Base-by-base conservation (phyloP, 2,113 vertebrate genomes). In the Neomonachus schauinslandi region DNA sequence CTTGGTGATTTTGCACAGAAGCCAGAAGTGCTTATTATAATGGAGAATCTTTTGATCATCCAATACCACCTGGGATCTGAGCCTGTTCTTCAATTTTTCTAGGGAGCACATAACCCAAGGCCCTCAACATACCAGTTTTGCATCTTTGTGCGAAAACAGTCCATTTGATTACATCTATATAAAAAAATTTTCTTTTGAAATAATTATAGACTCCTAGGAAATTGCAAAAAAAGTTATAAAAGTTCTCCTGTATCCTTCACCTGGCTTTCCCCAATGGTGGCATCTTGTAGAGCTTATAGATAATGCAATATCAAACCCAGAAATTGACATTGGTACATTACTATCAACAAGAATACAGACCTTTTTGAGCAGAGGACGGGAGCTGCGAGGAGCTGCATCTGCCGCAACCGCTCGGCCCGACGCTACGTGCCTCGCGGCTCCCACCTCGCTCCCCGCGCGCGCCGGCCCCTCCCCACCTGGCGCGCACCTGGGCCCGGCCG, bases 1-100 rank as follows among this genome's bases (percentile, higher is more conserved):
- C 71, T 95, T 95, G 33, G 77, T 96, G 81, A 91, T 90, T 96
- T 96, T 94, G 16, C n/a, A 91, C 28, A 83, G 22, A 93, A 88
- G 19, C 39, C n/a, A 87, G 18, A 84, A 96, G 18, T 81, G 51
- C 42, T 74, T 55, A 71, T 36, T 95, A 55, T 74, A 76, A 93
- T 83, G 67, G n/a, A 87, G 49, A n/a, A 1, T 88, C 31, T 93
- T 95, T 53, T n/a, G 15, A 76, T 96, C 39, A 84, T 63, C 53
- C 10, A 36, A 63, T 67, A 88, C 15, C 13, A 91, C 3, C 36
- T 95, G 51, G 31, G 8, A 80, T 42, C 31, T 80, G 36, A 80
- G 36, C 26, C 31, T 77, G 21, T 86, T 61, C 59, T 67, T 86
- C 42, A 96, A 16, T 46, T 92, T 94, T 93, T 93, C 82, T 42